These are phyloP conservation scores for Drosophila pseudoobscura DNA, from an alignment of 1,140 invertebrate genomes.

Conservation along the genomic window DNA sequence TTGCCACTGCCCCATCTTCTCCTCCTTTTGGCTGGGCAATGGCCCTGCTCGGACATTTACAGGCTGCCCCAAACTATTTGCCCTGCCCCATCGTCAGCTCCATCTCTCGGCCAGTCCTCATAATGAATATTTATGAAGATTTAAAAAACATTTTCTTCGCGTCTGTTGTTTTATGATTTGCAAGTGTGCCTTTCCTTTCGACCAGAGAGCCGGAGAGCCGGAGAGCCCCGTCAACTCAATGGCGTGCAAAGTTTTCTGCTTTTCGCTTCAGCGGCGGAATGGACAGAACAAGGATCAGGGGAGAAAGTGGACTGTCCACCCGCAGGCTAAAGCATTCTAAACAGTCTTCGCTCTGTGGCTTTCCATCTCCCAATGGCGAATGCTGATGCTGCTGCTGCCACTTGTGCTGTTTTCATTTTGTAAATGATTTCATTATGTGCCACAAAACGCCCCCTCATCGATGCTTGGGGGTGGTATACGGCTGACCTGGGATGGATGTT, in stretches of 20 bases:
- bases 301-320: conserved; percentile 18
- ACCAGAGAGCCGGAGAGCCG: conserved; percentile 26
- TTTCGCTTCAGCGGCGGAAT: conserved; percentile 62
- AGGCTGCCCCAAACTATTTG: conserved; percentile 76
- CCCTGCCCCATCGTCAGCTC: conserved; percentile 30
- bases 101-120: conserved; percentile 31
- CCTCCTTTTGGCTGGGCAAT: conserved; percentile 15
- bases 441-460: conserved; percentile 48
- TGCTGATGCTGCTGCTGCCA: conserved; percentile 12
- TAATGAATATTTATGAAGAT: conserved; percentile 83
- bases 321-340: conserved; percentile 41
- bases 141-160: conserved; percentile 82
- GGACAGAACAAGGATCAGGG: conserved; percentile 16
- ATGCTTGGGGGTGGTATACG: conserved; percentile 15
- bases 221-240: conserved; percentile 64
- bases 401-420: conserved; percentile 71
- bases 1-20: background rate
- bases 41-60: conserved; percentile 52
- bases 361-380: conserved; percentile 29
- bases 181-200: conserved; percentile 66
- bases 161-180: conserved; percentile 83
- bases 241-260: conserved; percentile 76
- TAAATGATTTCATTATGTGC: conserved; percentile 81
- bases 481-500: conserved; percentile 4
- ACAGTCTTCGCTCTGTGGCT: conserved; percentile 24